phyloP scores from a whole-genome alignment of 64 coral and sea anemone genomes.

The Stichodactyla helianthus region DNA sequence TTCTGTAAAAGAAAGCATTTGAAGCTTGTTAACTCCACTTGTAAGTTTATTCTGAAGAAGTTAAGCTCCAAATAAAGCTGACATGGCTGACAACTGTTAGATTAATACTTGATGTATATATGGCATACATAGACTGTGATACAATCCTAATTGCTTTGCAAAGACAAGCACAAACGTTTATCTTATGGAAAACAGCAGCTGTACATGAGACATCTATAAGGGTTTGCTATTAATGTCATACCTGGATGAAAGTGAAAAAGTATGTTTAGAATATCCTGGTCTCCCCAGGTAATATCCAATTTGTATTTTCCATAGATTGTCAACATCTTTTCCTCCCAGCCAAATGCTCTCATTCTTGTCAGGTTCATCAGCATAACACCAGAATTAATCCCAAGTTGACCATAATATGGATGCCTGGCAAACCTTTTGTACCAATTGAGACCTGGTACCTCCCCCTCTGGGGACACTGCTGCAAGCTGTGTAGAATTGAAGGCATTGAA shows the following conservation, averaged over 20 bases:
- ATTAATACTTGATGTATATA: too few relatives aligned
- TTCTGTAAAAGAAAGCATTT: constrained; percentile 35
- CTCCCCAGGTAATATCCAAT: constrained; percentile 81
- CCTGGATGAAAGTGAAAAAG: constrained; percentile 87
- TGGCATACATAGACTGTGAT: too few relatives aligned
- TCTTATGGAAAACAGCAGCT: too few relatives aligned
- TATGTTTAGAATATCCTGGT: constrained; percentile 88
- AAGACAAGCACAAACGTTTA: too few relatives aligned
- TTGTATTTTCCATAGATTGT: constrained; percentile 72
- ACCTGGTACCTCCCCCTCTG: constrained; percentile 57
- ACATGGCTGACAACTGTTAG: too few relatives aligned
- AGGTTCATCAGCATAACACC: constrained; percentile 94
- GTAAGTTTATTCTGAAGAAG: too few relatives aligned
- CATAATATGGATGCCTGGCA: constrained; percentile 81
- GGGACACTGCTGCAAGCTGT: constrained; percentile 66
- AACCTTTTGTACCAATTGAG: constrained; percentile 86
- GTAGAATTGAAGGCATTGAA: constrained; percentile 47
- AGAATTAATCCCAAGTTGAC: constrained; percentile 81
- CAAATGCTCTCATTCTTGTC: constrained; percentile 73
- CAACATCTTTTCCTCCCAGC: constrained; percentile 60
- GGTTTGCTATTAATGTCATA: neutral
- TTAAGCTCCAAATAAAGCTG: too few relatives aligned
- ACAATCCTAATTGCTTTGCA: too few relatives aligned
- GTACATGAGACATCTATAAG: too few relatives aligned
- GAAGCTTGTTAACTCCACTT: too few relatives aligned